Conservation (phyloP, 2,113 vertebrate genomes). For the Struthio camelus region DNA sequence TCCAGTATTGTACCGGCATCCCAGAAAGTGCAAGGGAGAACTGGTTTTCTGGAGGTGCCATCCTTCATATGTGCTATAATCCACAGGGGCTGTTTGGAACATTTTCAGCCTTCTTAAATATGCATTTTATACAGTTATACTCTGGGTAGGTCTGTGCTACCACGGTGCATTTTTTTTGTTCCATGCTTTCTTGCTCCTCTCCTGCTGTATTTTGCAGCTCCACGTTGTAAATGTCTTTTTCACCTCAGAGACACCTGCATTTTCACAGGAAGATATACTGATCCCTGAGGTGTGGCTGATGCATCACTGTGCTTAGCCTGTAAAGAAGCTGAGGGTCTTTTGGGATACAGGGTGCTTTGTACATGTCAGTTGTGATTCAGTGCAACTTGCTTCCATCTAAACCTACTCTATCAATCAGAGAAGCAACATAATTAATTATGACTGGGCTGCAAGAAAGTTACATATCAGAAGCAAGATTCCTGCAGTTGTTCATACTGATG, state of each 20-base stretch:
- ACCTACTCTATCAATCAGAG: slow-evolving; percentile 24
- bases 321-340: not conserved
- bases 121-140: not conserved
- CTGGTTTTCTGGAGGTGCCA: not conserved
- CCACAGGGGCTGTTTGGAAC: not conserved
- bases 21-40: not conserved
- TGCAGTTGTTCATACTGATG: not conserved
- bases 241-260: not conserved
- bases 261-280: not conserved
- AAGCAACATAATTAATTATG: not conserved
- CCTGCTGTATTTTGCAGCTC: not conserved
- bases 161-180: not conserved
- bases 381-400: not conserved
- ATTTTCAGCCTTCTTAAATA: not conserved
- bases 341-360: slow-evolving; percentile 30
- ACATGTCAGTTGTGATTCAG: slow-evolving; percentile 24
- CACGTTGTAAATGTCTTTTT: not conserved
- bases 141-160: not conserved
- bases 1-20: not conserved
- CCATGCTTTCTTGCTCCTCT: not conserved
- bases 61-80: rapidly evolving
- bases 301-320: not conserved
- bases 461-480: not conserved
- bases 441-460: slow-evolving; percentile 23
- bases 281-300: not conserved